Conservation (phyloP, 2,113 vertebrate species). For the cattle (Bos taurus) region ARS-UCD2.0 NC_037344.1:56906001-56906500, state of each 20-base stretch:
- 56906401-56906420: not conserved
- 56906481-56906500: not conserved
- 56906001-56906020: too few relatives aligned
- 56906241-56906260: not conserved
- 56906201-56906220: not conserved
- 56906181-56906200: not conserved
- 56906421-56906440: not conserved
- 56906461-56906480: not conserved
- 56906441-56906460: constrained; percentile 19
- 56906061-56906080: too few relatives aligned
- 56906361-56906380: not conserved
- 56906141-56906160: not conserved
- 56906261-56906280: not conserved
- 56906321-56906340: constrained; percentile 21
- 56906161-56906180: not conserved
- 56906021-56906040: too few relatives aligned
- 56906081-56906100: too few relatives aligned
- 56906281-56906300: not conserved
- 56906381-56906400: constrained; percentile 27
- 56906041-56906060: too few relatives aligned
- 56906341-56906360: not conserved
- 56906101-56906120: not conserved
- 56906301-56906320: not conserved
- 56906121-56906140: not conserved
- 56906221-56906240: not conserved